Percentiles rank a stretch among this genome's conserved stretches.
These are phyloP conservation scores for Phaenicophaeus curvirostris DNA, from an alignment of 2,797 vertebrate genomes.

Conservation along the genomic window DNA sequence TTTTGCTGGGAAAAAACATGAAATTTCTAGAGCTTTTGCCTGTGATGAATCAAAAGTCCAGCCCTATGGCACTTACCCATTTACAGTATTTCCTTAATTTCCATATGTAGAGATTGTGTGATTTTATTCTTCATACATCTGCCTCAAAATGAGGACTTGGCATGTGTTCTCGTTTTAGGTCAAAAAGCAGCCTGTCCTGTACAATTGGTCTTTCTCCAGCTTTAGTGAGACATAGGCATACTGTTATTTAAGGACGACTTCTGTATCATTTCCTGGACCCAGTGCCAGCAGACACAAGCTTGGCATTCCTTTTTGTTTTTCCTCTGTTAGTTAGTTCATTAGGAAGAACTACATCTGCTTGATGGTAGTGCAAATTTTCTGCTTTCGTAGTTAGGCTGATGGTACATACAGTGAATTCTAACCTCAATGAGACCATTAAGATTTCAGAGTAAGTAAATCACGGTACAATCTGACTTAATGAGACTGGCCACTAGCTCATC, in stretches of 20 bases:
- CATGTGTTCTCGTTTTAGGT: background rate
- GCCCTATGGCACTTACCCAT: background rate
- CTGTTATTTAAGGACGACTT: background rate
- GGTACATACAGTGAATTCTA: background rate
- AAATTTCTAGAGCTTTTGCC: background rate
- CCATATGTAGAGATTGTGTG: background rate
- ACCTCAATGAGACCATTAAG: background rate
- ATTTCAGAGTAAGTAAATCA: conserved; percentile 39
- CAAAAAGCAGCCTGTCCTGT: background rate
- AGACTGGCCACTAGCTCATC: background rate
- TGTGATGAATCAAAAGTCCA: background rate
- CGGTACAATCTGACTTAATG: background rate
- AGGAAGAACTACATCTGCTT: background rate
- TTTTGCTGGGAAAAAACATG: background rate
- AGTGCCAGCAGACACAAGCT: background rate
- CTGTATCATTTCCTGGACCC: background rate
- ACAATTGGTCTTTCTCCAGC: background rate
- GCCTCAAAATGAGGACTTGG: background rate
- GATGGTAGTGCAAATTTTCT: background rate
- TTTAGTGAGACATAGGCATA: background rate
- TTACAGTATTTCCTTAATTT: background rate
- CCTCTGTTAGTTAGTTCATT: background rate
- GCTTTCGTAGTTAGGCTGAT: background rate
- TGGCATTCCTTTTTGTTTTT: background rate
- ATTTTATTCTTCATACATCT: background rate